phyloP scores from a whole-genome alignment of 2,888 invertebrate species.

The Tigriopus californicus region DNA sequence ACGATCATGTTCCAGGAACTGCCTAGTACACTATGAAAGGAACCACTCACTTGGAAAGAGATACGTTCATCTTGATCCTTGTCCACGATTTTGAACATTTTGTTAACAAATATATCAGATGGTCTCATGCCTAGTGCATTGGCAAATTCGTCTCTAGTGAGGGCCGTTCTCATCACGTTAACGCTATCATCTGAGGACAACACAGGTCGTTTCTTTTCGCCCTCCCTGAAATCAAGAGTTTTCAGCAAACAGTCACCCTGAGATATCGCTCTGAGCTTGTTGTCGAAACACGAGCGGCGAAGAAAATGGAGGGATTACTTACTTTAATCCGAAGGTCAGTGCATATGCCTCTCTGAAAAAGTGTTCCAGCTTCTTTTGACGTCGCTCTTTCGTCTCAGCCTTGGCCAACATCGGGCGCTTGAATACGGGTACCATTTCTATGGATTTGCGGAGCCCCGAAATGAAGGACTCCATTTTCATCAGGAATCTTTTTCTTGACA shows the following conservation, averaged over 20 bases:
- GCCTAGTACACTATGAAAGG: too few species aligned
- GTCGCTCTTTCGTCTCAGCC: slow-evolving; percentile 74
- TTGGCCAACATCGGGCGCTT: slow-evolving; percentile 69
- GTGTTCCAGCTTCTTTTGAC: slow-evolving; percentile 71
- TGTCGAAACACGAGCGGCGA: too few species aligned
- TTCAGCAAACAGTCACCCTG: too few species aligned
- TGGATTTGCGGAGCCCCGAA: slow-evolving; percentile 21
- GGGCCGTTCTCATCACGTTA: slow-evolving; percentile 54
- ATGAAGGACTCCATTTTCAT: neutral
- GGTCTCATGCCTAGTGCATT: slow-evolving; percentile 84
- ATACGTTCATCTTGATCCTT: slow-evolving; percentile 80
- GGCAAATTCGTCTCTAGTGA: slow-evolving; percentile 80
- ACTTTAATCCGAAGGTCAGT: slow-evolving; percentile 65
- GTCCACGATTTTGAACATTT: slow-evolving; percentile 92
- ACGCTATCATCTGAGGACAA: slow-evolving; percentile 23
- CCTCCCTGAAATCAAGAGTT: too few species aligned
- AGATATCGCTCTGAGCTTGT: slow-evolving; percentile 26
- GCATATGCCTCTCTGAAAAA: slow-evolving; percentile 91
- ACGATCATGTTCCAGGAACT: too few species aligned
- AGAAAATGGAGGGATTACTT: too few species aligned
- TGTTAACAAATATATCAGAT: slow-evolving; percentile 75
- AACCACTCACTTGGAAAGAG: slow-evolving; percentile 39
- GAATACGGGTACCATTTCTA: slow-evolving; percentile 31
- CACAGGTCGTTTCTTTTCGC: too few species aligned
- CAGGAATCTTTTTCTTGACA: neutral